Percentiles rank a stretch among this genome's conserved stretches.
Evolutionary conservation across 2,113 vertebrate species (phyloP).

Genomic region (Candoia aspera): DNA sequence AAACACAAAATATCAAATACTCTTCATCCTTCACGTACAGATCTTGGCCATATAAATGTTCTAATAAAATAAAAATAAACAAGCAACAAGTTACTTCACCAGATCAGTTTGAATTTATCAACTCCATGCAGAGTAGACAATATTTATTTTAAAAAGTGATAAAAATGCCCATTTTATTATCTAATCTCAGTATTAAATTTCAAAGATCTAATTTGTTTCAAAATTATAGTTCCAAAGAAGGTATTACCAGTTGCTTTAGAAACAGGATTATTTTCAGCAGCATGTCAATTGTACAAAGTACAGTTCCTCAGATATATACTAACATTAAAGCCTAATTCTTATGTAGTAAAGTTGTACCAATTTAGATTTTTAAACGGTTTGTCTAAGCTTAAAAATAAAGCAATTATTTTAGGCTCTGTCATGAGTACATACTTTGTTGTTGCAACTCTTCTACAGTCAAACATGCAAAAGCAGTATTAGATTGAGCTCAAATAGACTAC

Average conservation of each 20-base stretch:
- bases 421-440: too few species aligned
- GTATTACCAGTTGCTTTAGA: not conserved
- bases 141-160: not conserved
- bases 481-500: not conserved
- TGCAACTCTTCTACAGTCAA: too few species aligned
- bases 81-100: not conserved
- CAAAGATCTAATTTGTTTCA: not conserved
- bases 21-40: not conserved
- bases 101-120: not conserved
- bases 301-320: not conserved
- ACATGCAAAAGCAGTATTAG: not conserved
- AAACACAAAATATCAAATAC: not conserved
- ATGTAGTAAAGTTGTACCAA: not conserved
- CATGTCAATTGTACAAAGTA: not conserved
- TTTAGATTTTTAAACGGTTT: not conserved
- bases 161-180: not conserved
- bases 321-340: not conserved
- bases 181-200: not conserved
- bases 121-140: not conserved
- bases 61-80: not conserved
- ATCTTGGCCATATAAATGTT: not conserved
- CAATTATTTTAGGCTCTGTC: too few species aligned
- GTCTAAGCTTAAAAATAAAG: not conserved
- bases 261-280: not conserved
- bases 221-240: not conserved